Conservation (phyloP, 2,113 vertebrate genomes). For the Trematomus loennbergii region DNA sequence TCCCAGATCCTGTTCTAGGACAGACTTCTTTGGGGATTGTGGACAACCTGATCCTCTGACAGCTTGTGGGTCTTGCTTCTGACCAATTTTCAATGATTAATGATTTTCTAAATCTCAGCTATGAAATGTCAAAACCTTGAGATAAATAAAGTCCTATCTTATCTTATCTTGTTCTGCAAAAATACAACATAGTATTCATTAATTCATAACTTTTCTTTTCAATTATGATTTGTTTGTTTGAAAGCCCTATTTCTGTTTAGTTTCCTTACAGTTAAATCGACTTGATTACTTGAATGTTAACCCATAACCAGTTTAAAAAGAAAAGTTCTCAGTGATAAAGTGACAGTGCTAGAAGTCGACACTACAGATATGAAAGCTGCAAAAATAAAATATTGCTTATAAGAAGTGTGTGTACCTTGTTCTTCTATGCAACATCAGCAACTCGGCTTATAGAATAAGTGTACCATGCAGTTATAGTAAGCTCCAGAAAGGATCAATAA, state of each 20-base stretch:
- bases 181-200: no score
- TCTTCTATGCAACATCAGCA: conserved; percentile 67
- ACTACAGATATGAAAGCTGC: not conserved
- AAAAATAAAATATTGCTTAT: conserved; percentile 51
- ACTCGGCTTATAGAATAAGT: conserved; percentile 47
- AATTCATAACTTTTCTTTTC: no score
- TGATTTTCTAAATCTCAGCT: no score
- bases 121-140: no score
- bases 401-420: conserved; percentile 28
- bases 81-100: no score
- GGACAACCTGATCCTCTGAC: no score
- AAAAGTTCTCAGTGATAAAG: not conserved
- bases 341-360: not conserved
- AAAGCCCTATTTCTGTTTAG: not conserved
- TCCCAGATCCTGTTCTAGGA: no score
- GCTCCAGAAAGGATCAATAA: conserved; percentile 59
- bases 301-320: not conserved
- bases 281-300: not conserved
- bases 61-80: no score
- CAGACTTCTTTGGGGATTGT: no score
- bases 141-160: no score
- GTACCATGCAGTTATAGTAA: conserved; percentile 47
- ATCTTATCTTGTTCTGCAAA: no score
- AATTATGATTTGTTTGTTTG: no score
- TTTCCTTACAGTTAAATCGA: not conserved